Conservation (phyloP, 2,113 vertebrate genomes). For the Charina bottae region DNA sequence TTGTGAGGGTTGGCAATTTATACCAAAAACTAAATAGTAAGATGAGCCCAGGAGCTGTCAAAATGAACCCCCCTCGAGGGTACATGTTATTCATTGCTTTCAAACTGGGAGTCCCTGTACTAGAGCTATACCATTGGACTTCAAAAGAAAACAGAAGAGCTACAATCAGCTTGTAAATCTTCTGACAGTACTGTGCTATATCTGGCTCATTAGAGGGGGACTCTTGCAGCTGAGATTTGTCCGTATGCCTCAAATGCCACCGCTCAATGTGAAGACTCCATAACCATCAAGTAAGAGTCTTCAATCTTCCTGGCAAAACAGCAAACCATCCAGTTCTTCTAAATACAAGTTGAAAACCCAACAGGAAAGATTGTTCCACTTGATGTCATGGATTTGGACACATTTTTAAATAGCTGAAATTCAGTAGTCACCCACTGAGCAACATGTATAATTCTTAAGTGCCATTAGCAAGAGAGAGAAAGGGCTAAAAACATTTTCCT, state of each 20-base stretch:
- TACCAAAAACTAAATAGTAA: background rate
- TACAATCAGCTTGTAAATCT: slow-evolving; percentile 5
- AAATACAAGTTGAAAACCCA: slow-evolving; percentile 10
- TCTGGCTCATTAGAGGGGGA: background rate
- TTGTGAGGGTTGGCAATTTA: background rate
- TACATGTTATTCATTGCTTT: background rate
- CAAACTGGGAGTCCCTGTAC: background rate
- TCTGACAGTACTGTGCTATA: background rate
- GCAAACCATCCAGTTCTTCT: background rate
- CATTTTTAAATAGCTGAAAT: slow-evolving; percentile 2
- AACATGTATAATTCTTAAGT: background rate
- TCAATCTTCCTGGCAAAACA: background rate
- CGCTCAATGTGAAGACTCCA: slow-evolving; percentile 3
- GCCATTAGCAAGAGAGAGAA: background rate
- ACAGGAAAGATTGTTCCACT: background rate
- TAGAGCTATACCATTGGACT: background rate
- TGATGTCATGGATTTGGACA: background rate
- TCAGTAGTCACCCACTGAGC: background rate
- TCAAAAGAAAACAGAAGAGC: background rate
- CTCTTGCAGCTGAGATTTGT: background rate
- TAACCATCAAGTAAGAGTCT: background rate
- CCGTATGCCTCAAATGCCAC: background rate
- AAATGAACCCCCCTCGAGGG: background rate
- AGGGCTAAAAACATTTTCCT: background rate
- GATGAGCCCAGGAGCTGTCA: background rate